phyloP scores from a whole-genome alignment of 2,888 invertebrate genomes.

The Coleophora deauratella region DNA sequence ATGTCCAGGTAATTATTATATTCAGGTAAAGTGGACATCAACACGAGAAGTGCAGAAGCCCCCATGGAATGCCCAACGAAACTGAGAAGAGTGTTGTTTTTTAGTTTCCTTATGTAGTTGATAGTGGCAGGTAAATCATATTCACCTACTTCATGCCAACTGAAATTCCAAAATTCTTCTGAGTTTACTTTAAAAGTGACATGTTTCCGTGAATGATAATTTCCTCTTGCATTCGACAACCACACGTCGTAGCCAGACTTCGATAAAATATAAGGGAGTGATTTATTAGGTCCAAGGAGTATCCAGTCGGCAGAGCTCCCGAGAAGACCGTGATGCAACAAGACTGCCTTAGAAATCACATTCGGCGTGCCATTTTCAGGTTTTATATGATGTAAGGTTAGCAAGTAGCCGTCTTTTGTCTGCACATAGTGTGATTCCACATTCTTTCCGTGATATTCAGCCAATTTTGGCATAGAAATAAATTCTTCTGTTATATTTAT shows the following conservation, averaged over 20 bases:
- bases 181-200: slow-evolving; percentile 24
- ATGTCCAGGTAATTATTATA: slow-evolving; percentile 44
- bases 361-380: slow-evolving; percentile 4
- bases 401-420: slow-evolving; percentile 44
- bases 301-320: slow-evolving; percentile 60
- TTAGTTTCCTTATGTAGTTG: slow-evolving; percentile 36
- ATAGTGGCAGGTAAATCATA: slow-evolving; percentile 44
- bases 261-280: slow-evolving; percentile 62
- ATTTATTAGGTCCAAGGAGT: slow-evolving; percentile 41
- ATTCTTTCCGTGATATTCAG: slow-evolving; percentile 35
- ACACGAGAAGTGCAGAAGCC: slow-evolving; percentile 41
- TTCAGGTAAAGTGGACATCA: slow-evolving; percentile 35
- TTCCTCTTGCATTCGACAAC: slow-evolving; percentile 70
- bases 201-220: slow-evolving; percentile 48
- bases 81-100: slow-evolving; percentile 31
- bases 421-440: slow-evolving; percentile 42
- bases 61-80: slow-evolving; percentile 59
- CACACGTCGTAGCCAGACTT: slow-evolving; percentile 74
- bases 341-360: slow-evolving; percentile 26
- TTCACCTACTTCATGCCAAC: slow-evolving; percentile 51
- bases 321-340: slow-evolving; percentile 51
- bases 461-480: slow-evolving; percentile 41
- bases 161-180: slow-evolving; percentile 42
- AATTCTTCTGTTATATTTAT: slow-evolving; percentile 3
- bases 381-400: slow-evolving; percentile 42